Base-by-base conservation (phyloP, 2,888 invertebrate genomes). In the Watsonalla cultraria region DNA sequence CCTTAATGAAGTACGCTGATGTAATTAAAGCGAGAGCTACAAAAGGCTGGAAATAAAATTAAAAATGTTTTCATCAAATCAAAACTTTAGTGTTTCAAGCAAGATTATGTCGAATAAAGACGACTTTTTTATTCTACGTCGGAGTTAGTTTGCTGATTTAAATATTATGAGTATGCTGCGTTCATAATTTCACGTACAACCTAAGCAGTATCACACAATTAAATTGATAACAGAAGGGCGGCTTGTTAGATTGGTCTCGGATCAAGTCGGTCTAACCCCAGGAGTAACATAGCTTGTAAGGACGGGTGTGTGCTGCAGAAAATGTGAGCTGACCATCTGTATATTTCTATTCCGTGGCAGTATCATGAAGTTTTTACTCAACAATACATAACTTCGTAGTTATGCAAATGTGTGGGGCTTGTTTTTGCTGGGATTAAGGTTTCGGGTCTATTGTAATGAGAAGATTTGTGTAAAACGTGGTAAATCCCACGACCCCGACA, bases 351-450 rank as follows among this genome's bases (percentile, higher is more conserved):
- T 11, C 8, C 11, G 5, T 53, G 53, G 57, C 52, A 67, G 59
- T 62, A 68, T 66, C 55, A 58, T 65, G 61, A 61, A 66, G 62
- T 68, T 65, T 68, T 66, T 66, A 61, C 54, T 60, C 56, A 57
- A 57, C 53, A 42, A 33, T 56, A 33, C 54, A 58, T 51, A 58
- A 58, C 54, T 74, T 68, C 66, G 65, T 72, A 71, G 73, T 76
- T 76, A 76, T 76, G 76, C 73, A 76, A 76, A 76, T 76, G 66
- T 63, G 68, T 68, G 63, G 49, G 59, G 62, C 71, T 73, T 71
- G 76, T 76, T 74, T 76, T 76, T 76, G 71, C 73, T 61, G 64
- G 76, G 76, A 75, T 76, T 75, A 76, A 66, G 74, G 69, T 65
- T 70, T 62, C 49, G 76, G 76, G 75, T 73, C 70, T 75, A 76